phyloP scores from a whole-genome alignment of 2,113 vertebrate species.

The Chionomys nivalis region DNA sequence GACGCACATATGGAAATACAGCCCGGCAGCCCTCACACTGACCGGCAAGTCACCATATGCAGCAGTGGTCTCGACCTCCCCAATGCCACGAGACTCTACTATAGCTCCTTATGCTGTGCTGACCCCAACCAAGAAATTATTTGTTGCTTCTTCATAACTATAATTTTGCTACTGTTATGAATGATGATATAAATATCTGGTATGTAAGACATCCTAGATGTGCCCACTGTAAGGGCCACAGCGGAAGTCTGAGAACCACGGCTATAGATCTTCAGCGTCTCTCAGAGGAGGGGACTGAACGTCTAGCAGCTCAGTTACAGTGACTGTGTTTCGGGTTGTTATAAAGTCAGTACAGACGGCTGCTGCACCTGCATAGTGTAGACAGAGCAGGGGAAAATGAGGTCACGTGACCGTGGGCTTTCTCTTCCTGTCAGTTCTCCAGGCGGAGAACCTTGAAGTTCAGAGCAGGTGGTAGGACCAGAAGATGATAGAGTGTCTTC shows the following conservation, averaged over 20 bases:
- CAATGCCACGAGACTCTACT: too few relatives aligned
- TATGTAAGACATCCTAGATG: background rate
- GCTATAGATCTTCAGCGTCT: background rate
- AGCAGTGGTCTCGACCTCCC: background rate
- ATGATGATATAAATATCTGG: background rate
- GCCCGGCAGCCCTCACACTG: background rate
- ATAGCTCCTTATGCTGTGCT: background rate
- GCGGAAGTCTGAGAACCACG: background rate
- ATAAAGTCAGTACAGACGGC: background rate
- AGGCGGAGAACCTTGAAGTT: background rate
- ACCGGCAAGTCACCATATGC: background rate
- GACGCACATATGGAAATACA: background rate
- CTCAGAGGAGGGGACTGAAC: slow-evolving; percentile 48
- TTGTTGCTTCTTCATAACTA: background rate
- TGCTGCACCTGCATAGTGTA: background rate
- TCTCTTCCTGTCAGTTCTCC: slow-evolving; percentile 3
- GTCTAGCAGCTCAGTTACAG: background rate
- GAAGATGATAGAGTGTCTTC: background rate
- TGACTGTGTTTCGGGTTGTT: background rate
- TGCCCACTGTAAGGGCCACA: background rate
- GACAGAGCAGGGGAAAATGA: background rate
- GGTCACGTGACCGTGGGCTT: background rate
- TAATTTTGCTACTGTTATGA: background rate
- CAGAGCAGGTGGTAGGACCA: background rate
- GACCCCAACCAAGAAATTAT: background rate